These are phyloP conservation scores for Piaya cayana DNA, from an alignment of 2,113 vertebrate species.

Conservation along the genomic window DNA sequence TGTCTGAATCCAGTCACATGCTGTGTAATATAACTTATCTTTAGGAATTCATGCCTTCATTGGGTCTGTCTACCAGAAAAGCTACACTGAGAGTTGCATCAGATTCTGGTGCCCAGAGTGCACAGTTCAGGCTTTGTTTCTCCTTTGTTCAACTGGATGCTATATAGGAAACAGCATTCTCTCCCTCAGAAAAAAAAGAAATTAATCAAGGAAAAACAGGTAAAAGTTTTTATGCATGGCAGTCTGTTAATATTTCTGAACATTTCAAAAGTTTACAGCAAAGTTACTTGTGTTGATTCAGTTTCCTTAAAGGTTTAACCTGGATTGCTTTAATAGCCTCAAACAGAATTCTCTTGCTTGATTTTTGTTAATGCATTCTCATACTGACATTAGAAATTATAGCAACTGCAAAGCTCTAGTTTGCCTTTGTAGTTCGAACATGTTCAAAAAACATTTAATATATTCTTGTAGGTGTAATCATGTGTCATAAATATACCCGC, in stretches of 20 bases:
- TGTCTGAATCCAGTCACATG: constrained; percentile 63
- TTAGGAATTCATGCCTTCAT: constrained; percentile 70
- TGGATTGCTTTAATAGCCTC: constrained; percentile 47
- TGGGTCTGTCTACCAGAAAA: constrained; percentile 68
- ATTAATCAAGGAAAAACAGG: constrained; percentile 37
- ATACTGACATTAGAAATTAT: constrained; percentile 62
- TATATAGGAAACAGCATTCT: not conserved
- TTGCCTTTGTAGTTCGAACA: constrained; percentile 59
- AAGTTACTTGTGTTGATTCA: not conserved
- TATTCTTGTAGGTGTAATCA: constrained; percentile 68
- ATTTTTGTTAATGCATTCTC: constrained; percentile 62
- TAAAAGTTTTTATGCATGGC: constrained; percentile 66
- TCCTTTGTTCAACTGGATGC: constrained; percentile 52
- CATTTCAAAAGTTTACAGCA: constrained; percentile 39
- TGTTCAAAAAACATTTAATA: constrained; percentile 35
- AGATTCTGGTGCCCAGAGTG: constrained; percentile 47
- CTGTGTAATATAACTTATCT: constrained; percentile 64
- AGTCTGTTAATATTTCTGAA: constrained; percentile 59
- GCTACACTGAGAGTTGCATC: constrained; percentile 43
- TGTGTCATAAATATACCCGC: constrained; percentile 59
- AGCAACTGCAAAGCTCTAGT: constrained; percentile 44
- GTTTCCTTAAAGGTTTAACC: constrained; percentile 68
- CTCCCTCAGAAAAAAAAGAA: constrained; percentile 21
- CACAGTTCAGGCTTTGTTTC: constrained; percentile 8
- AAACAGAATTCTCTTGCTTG: constrained; percentile 59